phyloP scores from a whole-genome alignment of 1,140 invertebrate species.

The Chironomus striatipennis region DNA sequence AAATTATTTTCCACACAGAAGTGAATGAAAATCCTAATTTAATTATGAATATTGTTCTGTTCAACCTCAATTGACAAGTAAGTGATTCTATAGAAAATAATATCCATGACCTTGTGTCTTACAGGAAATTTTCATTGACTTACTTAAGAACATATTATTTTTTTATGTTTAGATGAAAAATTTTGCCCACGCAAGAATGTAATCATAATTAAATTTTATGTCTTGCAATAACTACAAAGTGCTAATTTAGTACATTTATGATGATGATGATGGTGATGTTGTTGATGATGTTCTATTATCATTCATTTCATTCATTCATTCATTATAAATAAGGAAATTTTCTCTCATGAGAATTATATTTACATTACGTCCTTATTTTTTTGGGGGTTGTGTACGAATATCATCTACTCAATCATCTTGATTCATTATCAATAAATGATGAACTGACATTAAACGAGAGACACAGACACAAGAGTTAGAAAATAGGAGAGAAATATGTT shows the following conservation, averaged over 20 bases:
- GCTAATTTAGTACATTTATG: background rate
- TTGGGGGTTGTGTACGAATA: no score
- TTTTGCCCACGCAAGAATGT: background rate
- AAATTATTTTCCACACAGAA: no score
- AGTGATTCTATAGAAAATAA: background rate
- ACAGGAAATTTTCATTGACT: no score
- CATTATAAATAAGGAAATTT: background rate
- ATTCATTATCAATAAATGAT: conserved; percentile 3
- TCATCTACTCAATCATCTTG: conserved; percentile 1
- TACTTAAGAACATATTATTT: no score
- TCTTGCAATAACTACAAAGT: background rate
- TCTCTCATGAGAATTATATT: background rate
- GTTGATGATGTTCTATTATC: no score
- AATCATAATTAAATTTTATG: conserved; percentile 3
- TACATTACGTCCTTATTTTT: background rate
- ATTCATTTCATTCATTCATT: background rate
- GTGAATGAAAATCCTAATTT: background rate
- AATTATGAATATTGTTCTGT: background rate
- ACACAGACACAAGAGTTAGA: no score
- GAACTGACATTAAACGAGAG: background rate
- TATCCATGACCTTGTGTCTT: background rate
- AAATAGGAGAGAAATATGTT: no score
- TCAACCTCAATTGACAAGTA: no score
- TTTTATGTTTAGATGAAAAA: background rate
- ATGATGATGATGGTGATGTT: background rate